Evolutionary conservation across 2,113 vertebrate genomes (phyloP).

Genomic region (Microtus ochrogaster): DNA sequence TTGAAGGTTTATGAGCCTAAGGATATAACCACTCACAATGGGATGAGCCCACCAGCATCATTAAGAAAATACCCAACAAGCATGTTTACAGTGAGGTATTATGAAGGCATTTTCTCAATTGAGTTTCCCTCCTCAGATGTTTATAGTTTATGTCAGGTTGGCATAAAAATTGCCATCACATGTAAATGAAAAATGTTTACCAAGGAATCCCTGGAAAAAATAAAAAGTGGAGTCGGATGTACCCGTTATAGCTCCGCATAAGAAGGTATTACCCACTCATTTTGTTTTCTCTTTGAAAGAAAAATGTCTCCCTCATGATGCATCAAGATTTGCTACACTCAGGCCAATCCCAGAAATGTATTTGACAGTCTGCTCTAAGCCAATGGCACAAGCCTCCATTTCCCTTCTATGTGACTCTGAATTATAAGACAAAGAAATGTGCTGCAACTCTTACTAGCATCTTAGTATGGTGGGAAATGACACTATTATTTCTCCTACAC

Average conservation of each 20-base stretch:
- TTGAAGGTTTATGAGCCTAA: neutral
- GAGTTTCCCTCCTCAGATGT: neutral
- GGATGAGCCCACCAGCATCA: fast-evolving
- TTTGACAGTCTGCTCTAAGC: neutral
- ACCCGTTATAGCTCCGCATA: neutral
- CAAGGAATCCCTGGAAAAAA: neutral
- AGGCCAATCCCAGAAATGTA: neutral
- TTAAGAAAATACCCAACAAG: neutral
- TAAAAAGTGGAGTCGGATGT: neutral
- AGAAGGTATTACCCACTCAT: neutral
- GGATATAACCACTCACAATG: neutral
- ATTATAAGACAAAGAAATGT: neutral
- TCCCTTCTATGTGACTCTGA: neutral
- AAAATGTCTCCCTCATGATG: neutral
- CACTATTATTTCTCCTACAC: neutral
- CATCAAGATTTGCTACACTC: neutral
- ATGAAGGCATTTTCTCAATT: neutral
- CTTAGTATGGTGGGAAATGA: neutral
- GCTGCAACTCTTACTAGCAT: neutral
- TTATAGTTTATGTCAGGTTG: neutral
- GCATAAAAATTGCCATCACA: neutral
- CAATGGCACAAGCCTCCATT: neutral
- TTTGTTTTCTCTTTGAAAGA: neutral
- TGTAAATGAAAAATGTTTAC: neutral
- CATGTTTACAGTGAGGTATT: neutral